Percentiles rank a stretch among this genome's conserved stretches.
Evolutionary conservation across 1,140 invertebrate genomes (phyloP).

Genomic region (Pseudomyrmex cubaensis): DNA sequence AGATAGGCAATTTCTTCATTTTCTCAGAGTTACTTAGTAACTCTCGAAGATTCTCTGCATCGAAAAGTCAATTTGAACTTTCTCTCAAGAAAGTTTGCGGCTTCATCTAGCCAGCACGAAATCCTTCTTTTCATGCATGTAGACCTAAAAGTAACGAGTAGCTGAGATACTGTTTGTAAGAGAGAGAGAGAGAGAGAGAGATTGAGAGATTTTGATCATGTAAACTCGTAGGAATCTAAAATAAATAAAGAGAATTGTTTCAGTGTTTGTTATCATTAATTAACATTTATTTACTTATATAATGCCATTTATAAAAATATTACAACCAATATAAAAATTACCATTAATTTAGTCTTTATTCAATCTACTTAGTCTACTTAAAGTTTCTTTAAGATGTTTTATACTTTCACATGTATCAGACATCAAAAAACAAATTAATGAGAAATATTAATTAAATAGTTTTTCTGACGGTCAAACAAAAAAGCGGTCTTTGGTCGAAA

Average conservation of each 20-base stretch:
- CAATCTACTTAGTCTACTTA: background rate
- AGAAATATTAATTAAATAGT: too few relatives aligned
- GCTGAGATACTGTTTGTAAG: slow-evolving; percentile 61
- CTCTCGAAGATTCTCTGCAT: slow-evolving; percentile 64
- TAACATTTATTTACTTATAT: background rate
- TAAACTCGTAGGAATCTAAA: background rate
- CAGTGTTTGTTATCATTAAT: background rate
- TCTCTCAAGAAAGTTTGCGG: slow-evolving; percentile 71
- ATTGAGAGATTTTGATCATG: too few relatives aligned
- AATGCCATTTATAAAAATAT: too few relatives aligned
- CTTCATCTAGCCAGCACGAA: slow-evolving; percentile 42
- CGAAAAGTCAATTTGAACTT: slow-evolving; percentile 76
- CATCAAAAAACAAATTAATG: slow-evolving; percentile 7
- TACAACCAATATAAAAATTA: too few relatives aligned
- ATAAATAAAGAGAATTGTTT: background rate
- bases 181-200: background rate
- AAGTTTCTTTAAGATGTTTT: background rate
- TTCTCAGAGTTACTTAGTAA: slow-evolving; percentile 72
- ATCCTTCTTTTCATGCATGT: slow-evolving; percentile 44
- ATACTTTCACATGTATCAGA: background rate
- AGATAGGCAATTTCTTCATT: slow-evolving; percentile 45
- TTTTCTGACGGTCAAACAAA: too few relatives aligned
- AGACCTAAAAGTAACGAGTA: slow-evolving; percentile 11
- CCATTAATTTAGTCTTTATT: background rate
- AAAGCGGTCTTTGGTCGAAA: too few relatives aligned